Evolutionary conservation across 2,797 vertebrate genomes (phyloP).

Genomic region (Perdix hodgsoniae): DNA sequence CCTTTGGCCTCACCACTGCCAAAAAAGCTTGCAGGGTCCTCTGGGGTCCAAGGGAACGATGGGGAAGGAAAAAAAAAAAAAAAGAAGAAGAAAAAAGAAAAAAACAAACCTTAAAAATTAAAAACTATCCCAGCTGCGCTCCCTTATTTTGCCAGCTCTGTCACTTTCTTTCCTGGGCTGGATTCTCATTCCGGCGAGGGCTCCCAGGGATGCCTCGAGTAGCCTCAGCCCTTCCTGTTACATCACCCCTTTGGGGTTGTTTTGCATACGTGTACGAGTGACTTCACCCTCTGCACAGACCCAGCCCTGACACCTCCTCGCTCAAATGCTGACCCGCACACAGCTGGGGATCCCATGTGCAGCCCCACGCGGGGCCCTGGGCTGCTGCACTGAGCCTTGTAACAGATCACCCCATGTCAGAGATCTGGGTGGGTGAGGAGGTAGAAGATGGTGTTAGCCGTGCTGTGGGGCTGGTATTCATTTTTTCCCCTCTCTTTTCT

Average conservation of each 20-base stretch:
- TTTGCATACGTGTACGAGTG: neutral
- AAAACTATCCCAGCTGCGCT: constrained; percentile 1
- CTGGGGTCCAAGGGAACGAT: neutral
- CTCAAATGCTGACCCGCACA: neutral
- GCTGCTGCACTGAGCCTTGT: neutral
- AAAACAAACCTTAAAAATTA: neutral
- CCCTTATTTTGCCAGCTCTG: neutral
- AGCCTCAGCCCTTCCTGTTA: neutral
- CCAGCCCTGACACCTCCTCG: neutral
- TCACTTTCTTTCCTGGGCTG: neutral
- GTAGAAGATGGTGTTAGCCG: neutral
- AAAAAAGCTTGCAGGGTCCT: neutral
- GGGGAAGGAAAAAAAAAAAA: neutral
- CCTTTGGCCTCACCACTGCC: neutral
- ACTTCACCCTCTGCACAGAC: neutral
- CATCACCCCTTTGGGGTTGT: neutral
- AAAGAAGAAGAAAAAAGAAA: neutral
- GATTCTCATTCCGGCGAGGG: neutral
- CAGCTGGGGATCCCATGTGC: too few species aligned
- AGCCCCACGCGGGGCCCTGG: too few species aligned
- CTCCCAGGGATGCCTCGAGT: neutral
- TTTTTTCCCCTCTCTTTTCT: fast-evolving
- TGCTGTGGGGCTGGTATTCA: neutral
- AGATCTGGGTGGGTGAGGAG: neutral
- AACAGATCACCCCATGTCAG: neutral